A percentile compares a stretch with the other conserved stretches of the same genome.
Evolutionary conservation across 2,888 invertebrate genomes (phyloP).

Genomic region (Leptothorax acervorum): DNA sequence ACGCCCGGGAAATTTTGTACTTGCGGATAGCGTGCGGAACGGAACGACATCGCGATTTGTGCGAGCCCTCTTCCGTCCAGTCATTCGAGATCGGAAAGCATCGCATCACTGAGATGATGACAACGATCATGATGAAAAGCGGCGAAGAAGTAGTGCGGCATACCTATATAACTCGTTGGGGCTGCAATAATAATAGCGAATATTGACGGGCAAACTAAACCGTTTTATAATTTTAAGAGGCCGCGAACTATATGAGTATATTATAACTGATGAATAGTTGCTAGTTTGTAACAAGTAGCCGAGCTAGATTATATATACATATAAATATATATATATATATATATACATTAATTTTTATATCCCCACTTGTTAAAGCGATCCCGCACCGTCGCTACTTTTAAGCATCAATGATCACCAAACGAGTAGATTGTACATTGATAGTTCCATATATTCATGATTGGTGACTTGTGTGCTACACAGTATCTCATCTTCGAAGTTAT

Average conservation of each 20-base stretch:
- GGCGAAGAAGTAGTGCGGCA: slow-evolving; percentile 39
- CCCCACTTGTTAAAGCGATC: slow-evolving; percentile 80
- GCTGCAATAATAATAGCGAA: slow-evolving; percentile 80
- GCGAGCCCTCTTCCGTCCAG: slow-evolving; percentile 79
- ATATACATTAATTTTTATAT: slow-evolving; percentile 82
- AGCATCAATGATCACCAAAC: slow-evolving; percentile 64
- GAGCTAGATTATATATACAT: slow-evolving; percentile 78
- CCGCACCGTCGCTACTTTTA: slow-evolving; percentile 69
- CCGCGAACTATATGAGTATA: slow-evolving; percentile 80
- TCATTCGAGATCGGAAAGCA: slow-evolving; percentile 74
- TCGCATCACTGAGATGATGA: slow-evolving; percentile 64
- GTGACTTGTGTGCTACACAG: slow-evolving; percentile 19
- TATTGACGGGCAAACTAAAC: slow-evolving; percentile 80
- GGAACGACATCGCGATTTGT: slow-evolving; percentile 74
- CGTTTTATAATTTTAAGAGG: slow-evolving; percentile 82
- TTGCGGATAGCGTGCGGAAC: slow-evolving; percentile 67
- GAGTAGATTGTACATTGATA: slow-evolving; percentile 50
- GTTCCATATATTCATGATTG: slow-evolving; percentile 27
- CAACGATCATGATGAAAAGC: slow-evolving; percentile 66
- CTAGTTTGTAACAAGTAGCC: slow-evolving; percentile 82
- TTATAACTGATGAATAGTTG: slow-evolving; percentile 79
- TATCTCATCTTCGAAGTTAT: slow-evolving; percentile 19
- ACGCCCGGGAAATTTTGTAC: slow-evolving; percentile 13
- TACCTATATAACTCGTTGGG: slow-evolving; percentile 72
- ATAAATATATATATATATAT: slow-evolving; percentile 69